Evolutionary conservation across 1,140 invertebrate species (phyloP).

Genomic region (Nephila pilipes): DNA sequence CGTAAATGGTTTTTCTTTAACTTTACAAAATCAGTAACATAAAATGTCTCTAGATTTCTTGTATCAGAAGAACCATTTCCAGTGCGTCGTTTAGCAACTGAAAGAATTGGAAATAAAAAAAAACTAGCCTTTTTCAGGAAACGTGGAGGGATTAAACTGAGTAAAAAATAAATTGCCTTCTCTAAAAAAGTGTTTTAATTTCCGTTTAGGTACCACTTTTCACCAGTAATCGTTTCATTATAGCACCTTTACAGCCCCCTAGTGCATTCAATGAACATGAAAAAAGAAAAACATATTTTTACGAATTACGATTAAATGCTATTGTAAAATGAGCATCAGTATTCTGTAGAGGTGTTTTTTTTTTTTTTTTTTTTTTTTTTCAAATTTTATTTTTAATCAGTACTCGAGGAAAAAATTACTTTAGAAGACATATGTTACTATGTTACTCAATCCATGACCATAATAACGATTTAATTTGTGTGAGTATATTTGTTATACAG

Average conservation of each 20-base stretch:
- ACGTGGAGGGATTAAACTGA: not conserved
- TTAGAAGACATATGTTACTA: no score
- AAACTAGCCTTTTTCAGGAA: not conserved
- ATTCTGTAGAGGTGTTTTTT: no score
- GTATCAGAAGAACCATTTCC: not conserved
- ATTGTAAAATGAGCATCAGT: not conserved
- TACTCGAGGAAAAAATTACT: no score
- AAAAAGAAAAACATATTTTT: not conserved
- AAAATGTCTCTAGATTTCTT: not conserved
- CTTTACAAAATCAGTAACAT: not conserved
- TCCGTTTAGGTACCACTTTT: conserved; percentile 41
- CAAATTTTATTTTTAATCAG: not conserved
- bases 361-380: no score
- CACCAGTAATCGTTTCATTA: conserved; percentile 25
- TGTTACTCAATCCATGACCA: no score
- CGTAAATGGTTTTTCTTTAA: not conserved
- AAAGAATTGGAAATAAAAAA: not conserved
- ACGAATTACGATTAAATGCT: not conserved
- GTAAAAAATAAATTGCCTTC: conserved; percentile 32
- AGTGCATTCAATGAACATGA: not conserved
- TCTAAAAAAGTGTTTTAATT: not conserved
- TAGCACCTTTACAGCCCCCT: not conserved
- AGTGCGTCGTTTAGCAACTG: not conserved
- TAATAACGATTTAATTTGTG: no score
- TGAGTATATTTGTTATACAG: no score